A percentile compares a stretch with the other conserved stretches of the same genome.
Conservation (phyloP, 2,888 invertebrate species). For the Latrodectus elegans region DNA sequence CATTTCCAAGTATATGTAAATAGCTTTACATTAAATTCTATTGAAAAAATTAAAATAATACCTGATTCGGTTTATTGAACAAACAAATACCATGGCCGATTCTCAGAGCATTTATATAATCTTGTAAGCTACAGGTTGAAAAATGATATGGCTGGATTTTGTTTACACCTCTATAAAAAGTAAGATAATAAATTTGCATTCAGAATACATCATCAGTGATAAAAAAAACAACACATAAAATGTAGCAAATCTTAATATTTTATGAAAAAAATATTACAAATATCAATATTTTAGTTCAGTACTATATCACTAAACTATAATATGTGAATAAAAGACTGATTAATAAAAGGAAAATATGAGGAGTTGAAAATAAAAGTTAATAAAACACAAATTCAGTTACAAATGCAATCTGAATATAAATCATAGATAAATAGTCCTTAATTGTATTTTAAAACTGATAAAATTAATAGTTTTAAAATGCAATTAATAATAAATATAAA, state of each 20-base stretch:
- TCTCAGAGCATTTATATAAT: constrained; percentile 90
- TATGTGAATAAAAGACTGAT: no score
- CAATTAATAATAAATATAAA: no score
- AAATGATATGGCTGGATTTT: constrained; percentile 97
- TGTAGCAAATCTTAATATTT: background rate
- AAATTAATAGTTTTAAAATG: no score
- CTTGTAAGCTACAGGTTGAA: constrained; percentile 93
- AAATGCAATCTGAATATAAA: no score
- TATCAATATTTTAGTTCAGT: background rate
- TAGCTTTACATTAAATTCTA: background rate
- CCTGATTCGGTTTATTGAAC: constrained; percentile 95
- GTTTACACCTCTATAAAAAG: constrained; percentile 80
- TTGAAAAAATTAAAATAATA: constrained; percentile 73
- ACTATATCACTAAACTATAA: no score
- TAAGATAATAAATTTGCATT: background rate
- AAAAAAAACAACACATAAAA: background rate
- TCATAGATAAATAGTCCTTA: no score
- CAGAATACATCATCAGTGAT: no score
- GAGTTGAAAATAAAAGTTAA: no score
- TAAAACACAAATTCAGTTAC: no score
- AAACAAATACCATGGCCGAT: constrained; percentile 93
- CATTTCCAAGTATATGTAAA: background rate
- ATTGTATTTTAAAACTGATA: no score
- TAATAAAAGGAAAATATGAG: no score
- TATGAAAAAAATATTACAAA: background rate